phyloP scores from a whole-genome alignment of 2,888 invertebrate species.

The Tanypteryx hageni region DNA sequence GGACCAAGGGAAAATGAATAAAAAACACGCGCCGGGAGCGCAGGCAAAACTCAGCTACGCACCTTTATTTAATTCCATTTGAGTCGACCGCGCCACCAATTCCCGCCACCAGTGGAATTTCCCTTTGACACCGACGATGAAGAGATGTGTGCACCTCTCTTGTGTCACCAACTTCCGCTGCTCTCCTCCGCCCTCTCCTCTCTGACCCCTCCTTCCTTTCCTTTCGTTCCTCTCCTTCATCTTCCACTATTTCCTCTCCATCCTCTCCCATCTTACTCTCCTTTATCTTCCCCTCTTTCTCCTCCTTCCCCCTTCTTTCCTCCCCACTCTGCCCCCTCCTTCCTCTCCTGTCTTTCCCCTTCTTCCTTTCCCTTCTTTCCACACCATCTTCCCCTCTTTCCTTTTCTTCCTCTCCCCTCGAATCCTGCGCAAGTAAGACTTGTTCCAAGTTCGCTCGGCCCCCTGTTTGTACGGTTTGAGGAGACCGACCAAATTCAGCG shows the following conservation, averaged over 20 bases:
- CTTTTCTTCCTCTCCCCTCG: no score
- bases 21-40: background rate
- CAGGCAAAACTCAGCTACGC: background rate
- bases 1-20: background rate
- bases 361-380: no score
- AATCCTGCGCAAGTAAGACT: background rate
- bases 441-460: no score
- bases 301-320: no score
- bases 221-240: no score
- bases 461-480: no score
- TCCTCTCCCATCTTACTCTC: no score
- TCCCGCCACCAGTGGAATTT: background rate
- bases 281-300: background rate
- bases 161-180: background rate
- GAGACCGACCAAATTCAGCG: no score
- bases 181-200: background rate
- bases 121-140: background rate
- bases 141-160: background rate
- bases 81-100: background rate
- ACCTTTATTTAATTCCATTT: conserved; percentile 32
- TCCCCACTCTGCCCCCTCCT: background rate
- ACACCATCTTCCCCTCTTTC: no score
- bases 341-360: no score
- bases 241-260: background rate
- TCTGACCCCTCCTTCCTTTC: conserved; percentile 8